These are phyloP conservation scores for Pristionchus japonicus DNA, from an alignment of 2,888 invertebrate species.

Conservation along the genomic window DNA sequence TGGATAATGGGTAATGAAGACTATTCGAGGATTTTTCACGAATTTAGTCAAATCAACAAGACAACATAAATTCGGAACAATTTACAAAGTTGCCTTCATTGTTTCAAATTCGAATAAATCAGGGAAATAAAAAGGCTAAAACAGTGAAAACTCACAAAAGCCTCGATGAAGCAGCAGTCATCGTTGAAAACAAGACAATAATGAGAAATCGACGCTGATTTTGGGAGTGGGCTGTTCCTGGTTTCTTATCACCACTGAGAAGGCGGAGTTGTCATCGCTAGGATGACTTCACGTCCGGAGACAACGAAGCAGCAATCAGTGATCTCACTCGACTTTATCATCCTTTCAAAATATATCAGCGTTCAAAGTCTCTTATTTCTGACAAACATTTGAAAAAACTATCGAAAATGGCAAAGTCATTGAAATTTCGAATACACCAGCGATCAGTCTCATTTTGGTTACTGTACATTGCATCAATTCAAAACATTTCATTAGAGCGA, in stretches of 20 bases:
- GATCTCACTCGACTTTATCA: neutral
- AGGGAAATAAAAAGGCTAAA: too few relatives aligned
- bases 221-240: neutral
- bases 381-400: neutral
- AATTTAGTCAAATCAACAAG: too few relatives aligned
- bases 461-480: neutral
- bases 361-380: neutral
- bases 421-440: too few relatives aligned
- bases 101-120: too few relatives aligned
- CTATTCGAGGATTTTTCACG: neutral
- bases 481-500: neutral
- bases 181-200: neutral
- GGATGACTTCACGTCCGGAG: slow-evolving; percentile 27
- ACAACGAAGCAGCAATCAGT: neutral
- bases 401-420: too few relatives aligned
- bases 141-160: neutral
- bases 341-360: neutral
- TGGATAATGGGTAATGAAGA: neutral
- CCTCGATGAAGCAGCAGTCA: neutral
- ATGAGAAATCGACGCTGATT: neutral
- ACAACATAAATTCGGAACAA: too few relatives aligned
- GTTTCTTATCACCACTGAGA: neutral
- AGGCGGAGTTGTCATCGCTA: neutral
- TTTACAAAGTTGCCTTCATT: too few relatives aligned
- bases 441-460: too few relatives aligned